Percentiles rank a stretch among this genome's conserved stretches.
Conservation (phyloP, 2,888 invertebrate genomes). For the Watsonalla binaria region DNA sequence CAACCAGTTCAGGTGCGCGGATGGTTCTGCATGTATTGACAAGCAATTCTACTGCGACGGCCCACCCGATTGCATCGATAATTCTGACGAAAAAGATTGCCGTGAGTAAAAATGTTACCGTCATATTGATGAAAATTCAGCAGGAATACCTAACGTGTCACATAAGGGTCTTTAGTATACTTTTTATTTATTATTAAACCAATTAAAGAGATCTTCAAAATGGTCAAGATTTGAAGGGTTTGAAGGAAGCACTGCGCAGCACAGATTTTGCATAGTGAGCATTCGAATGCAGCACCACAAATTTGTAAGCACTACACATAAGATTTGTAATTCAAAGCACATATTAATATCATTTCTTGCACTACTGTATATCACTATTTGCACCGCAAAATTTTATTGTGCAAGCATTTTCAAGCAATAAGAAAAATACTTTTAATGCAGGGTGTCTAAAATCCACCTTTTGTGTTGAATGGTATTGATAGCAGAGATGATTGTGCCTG, state of each 20-base stretch:
- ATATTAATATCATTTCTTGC: neutral
- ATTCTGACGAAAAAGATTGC: conserved; percentile 80
- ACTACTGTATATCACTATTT: neutral
- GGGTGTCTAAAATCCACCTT: too few species aligned
- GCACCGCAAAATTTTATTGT: neutral
- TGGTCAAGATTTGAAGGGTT: too few species aligned
- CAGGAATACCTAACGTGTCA: neutral
- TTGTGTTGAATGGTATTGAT: too few species aligned
- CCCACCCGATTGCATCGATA: conserved; percentile 78
- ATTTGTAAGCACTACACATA: neutral
- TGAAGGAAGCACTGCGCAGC: neutral
- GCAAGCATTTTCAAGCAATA: neutral
- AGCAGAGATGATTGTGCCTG: too few species aligned
- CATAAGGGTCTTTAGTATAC: too few species aligned
- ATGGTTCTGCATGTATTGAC: conserved; percentile 78
- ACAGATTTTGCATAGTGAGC: neutral
- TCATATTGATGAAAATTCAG: conserved; percentile 5
- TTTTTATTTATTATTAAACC: neutral
- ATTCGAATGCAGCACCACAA: neutral
- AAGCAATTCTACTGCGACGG: conserved; percentile 81
- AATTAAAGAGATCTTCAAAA: too few species aligned
- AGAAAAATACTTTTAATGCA: too few species aligned
- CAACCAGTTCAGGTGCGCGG: conserved; percentile 52
- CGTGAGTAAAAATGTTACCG: conserved; percentile 46
- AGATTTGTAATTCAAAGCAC: neutral